A percentile compares a stretch with the other conserved stretches of the same genome.
Evolutionary conservation across 1,140 invertebrate species (phyloP).

Genomic region (Arctopsyche grandis): DNA sequence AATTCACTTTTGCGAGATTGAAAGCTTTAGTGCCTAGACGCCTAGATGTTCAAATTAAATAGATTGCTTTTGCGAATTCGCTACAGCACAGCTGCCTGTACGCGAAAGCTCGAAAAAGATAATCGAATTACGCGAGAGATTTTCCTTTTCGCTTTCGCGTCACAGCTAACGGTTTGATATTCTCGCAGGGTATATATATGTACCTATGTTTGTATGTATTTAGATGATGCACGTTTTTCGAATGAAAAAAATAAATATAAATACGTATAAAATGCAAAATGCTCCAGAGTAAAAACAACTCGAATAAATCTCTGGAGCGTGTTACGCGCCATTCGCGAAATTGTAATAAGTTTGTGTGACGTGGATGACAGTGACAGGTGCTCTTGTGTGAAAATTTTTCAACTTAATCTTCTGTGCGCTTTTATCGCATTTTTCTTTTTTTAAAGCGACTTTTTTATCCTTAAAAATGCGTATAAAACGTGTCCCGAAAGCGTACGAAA

Average conservation of each 20-base stretch:
- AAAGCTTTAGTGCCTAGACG: too few species aligned
- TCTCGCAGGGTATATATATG: background rate
- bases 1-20: too few species aligned
- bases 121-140: slow-evolving; percentile 22
- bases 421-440: slow-evolving; percentile 5
- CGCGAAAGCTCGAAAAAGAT: slow-evolving; percentile 19
- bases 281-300: background rate
- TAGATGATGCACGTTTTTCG: background rate
- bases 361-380: slow-evolving; percentile 31
- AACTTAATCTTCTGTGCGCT: slow-evolving; percentile 14
- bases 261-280: background rate
- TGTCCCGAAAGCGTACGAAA: background rate
- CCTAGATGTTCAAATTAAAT: too few species aligned
- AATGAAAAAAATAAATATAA: slow-evolving; percentile 11
- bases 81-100: too few species aligned
- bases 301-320: slow-evolving; percentile 9
- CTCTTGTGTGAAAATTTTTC: slow-evolving; percentile 26
- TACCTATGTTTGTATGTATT: background rate
- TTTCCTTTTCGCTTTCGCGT: background rate
- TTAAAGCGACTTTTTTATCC: background rate
- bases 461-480: slow-evolving; percentile 23
- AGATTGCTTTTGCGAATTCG: too few species aligned
- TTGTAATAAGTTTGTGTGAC: slow-evolving; percentile 28
- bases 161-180: background rate
- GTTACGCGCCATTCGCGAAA: background rate